These are phyloP conservation scores for Saccopteryx bilineata DNA, from an alignment of 2,113 vertebrate species.

Conservation along the genomic window DNA sequence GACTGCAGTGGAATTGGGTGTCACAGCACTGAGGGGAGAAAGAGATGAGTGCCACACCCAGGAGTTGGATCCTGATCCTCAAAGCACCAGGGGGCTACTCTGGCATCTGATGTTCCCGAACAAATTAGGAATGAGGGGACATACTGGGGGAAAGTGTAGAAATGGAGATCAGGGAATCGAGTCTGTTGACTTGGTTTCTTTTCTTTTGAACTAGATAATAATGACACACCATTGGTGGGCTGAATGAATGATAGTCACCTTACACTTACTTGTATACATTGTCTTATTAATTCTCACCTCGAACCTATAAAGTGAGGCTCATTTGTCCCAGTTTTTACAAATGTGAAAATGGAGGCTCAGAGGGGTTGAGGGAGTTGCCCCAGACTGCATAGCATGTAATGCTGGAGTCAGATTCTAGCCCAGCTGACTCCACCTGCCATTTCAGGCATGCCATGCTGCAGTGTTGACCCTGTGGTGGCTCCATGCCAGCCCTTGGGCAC, in stretches of 20 bases:
- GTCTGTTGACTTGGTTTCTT: background rate
- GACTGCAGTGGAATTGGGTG: background rate
- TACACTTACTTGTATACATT: background rate
- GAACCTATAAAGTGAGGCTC: background rate
- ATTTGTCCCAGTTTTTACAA: background rate
- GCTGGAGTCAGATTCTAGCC: background rate
- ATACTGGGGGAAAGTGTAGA: background rate
- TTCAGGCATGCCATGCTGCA: background rate
- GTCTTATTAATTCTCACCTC: background rate
- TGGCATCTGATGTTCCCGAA: background rate
- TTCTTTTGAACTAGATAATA: background rate
- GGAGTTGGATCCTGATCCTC: fast-evolving
- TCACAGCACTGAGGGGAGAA: background rate
- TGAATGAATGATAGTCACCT: background rate
- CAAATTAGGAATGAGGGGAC: background rate
- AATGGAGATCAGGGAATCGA: background rate
- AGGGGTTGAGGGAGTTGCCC: background rate
- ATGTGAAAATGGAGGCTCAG: background rate
- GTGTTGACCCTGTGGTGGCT: background rate
- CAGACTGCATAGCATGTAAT: background rate
- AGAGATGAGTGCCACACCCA: background rate
- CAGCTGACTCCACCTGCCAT: background rate
- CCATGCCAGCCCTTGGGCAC: background rate
- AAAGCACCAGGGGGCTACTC: background rate
- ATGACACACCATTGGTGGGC: too few species aligned